These are phyloP conservation scores for Anthoscopus minutus DNA, from an alignment of 2,113 vertebrate species.

Conservation along the genomic window DNA sequence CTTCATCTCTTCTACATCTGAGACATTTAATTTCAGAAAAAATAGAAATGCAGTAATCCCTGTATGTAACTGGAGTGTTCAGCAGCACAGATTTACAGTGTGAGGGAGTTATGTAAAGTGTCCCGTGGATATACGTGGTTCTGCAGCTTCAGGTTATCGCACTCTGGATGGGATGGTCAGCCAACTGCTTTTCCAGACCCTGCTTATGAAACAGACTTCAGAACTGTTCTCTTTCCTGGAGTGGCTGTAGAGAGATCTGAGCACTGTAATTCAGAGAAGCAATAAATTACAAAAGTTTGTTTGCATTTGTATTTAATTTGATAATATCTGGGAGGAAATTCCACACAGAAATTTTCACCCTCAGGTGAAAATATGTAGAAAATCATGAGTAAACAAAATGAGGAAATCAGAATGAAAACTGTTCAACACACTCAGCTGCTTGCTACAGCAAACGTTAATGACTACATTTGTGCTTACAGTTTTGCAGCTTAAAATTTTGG, in stretches of 20 bases:
- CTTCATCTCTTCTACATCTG: not conserved
- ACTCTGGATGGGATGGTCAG: not conserved
- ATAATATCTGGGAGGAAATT: not conserved
- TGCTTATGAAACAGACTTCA: not conserved
- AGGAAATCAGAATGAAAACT: not conserved
- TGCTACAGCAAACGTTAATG: not conserved
- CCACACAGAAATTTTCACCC: not conserved
- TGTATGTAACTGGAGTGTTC: not conserved
- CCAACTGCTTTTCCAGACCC: not conserved
- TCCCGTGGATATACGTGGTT: not conserved
- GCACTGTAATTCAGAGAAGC: not conserved
- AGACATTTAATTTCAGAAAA: not conserved
- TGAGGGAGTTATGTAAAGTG: accelerated
- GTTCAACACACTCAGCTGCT: not conserved
- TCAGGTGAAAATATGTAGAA: not conserved
- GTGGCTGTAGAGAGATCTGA: not conserved
- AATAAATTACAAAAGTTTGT: not conserved
- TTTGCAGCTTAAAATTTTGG: not conserved
- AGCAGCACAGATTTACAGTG: not conserved
- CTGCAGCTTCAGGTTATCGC: not conserved
- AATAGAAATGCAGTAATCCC: not conserved
- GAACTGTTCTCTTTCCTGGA: not conserved
- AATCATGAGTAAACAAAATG: not conserved
- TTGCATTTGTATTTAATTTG: not conserved
- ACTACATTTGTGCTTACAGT: not conserved